Conservation (phyloP, 2,888 invertebrate genomes). For the Athetis lepigone region DNA sequence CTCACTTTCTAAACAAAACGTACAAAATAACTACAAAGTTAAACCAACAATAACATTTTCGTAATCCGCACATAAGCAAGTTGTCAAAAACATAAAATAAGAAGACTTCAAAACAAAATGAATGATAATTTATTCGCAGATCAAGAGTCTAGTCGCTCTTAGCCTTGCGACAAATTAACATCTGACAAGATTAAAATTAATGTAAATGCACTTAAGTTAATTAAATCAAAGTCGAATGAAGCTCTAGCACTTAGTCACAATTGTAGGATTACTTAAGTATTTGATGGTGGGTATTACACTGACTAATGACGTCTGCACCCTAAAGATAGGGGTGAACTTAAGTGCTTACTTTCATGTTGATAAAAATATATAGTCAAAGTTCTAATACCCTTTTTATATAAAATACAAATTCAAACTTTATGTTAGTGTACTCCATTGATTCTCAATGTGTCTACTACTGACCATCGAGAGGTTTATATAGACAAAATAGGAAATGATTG, state of each 20-base stretch:
- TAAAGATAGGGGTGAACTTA: slow-evolving; percentile 41
- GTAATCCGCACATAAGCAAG: slow-evolving; percentile 13
- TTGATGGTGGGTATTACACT: slow-evolving; percentile 56
- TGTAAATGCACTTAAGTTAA: slow-evolving; percentile 73
- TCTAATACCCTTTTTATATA: slow-evolving; percentile 11
- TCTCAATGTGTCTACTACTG: too few species aligned
- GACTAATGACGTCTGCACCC: slow-evolving; percentile 61
- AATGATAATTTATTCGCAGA: slow-evolving; percentile 57
- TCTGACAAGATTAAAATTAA: slow-evolving; percentile 69
- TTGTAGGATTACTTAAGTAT: slow-evolving; percentile 54
- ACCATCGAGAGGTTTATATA: too few species aligned
- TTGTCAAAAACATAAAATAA: slow-evolving; percentile 36
- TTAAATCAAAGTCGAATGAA: slow-evolving; percentile 67
- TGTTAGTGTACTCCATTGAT: too few species aligned
- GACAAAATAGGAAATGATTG: too few species aligned
- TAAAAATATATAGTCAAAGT: slow-evolving; percentile 21
- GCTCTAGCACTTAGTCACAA: slow-evolving; percentile 62
- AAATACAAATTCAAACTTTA: too few species aligned
- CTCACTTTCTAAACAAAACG: background rate
- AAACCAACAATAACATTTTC: slow-evolving; percentile 17
- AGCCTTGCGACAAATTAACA: slow-evolving; percentile 66
- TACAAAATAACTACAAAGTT: background rate
- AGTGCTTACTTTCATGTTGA: slow-evolving; percentile 15
- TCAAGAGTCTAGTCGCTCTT: slow-evolving; percentile 54
- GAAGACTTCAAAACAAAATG: slow-evolving; percentile 40